Conservation (phyloP, 2,797 vertebrate species). For the Argyrosomus regius region DNA sequence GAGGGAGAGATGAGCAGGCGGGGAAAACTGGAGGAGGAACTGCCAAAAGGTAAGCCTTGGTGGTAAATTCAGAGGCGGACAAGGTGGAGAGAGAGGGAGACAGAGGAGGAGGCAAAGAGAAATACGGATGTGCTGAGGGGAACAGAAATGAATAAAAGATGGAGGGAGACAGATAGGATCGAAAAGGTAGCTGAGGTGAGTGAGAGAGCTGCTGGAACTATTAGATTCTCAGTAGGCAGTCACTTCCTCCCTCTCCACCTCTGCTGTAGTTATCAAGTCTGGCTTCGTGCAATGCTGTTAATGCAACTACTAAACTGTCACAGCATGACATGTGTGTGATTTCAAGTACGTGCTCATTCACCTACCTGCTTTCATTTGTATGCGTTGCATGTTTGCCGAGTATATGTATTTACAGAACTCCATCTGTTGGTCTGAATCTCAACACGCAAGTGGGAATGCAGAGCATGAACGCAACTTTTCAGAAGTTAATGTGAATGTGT, state of each 20-base stretch:
- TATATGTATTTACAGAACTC: constrained; percentile 5
- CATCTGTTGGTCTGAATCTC: constrained; percentile 33
- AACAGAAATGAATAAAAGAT: constrained; percentile 80
- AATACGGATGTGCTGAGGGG: constrained; percentile 68
- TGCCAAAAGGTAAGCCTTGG: constrained; percentile 68
- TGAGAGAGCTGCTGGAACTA: constrained; percentile 69
- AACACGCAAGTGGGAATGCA: not conserved
- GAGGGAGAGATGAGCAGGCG: constrained; percentile 24
- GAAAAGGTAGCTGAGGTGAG: constrained; percentile 74
- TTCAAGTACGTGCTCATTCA: constrained; percentile 39
- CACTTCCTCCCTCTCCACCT: constrained; percentile 31
- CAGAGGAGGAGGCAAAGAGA: constrained; percentile 56
- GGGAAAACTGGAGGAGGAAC: constrained; percentile 49
- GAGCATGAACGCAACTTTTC: constrained; percentile 25
- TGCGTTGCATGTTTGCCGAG: constrained; percentile 3
- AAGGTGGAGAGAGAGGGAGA: constrained; percentile 56
- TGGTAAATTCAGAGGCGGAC: constrained; percentile 70
- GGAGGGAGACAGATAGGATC: constrained; percentile 68
- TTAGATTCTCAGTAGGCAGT: constrained; percentile 68
- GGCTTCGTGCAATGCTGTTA: constrained; percentile 44
- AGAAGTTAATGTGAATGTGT: constrained; percentile 18
- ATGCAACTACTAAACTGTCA: constrained; percentile 53
- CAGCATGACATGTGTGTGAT: constrained; percentile 23
- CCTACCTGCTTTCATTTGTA: constrained; percentile 22
- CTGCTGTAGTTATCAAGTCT: constrained; percentile 59